Evolutionary conservation across 2,113 vertebrate species (phyloP).

Genomic region (Heptranchias perlo): DNA sequence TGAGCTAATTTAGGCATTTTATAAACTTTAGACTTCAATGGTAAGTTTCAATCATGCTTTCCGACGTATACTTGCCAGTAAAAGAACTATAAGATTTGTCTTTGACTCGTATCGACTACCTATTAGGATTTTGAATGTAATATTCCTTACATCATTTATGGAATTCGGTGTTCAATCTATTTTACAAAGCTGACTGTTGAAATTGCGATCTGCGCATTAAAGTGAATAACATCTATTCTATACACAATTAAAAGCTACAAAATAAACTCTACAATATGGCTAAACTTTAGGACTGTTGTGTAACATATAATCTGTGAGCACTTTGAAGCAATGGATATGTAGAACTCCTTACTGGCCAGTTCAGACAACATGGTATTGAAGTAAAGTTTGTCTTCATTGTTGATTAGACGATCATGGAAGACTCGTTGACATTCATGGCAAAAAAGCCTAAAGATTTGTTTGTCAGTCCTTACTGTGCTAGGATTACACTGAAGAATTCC

Average conservation of each 20-base stretch:
- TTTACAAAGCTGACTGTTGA: neutral
- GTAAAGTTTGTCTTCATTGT: conserved; percentile 70
- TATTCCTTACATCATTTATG: neutral
- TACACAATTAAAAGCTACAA: neutral
- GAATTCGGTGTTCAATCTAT: neutral
- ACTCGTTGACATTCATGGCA: conserved; percentile 76
- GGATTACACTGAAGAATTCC: conserved; percentile 71
- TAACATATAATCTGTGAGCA: neutral
- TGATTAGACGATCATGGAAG: conserved; percentile 75
- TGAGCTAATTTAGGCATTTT: no score
- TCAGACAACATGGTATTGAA: conserved; percentile 72
- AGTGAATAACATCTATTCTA: neutral
- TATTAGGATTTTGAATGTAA: neutral
- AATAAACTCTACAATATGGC: neutral
- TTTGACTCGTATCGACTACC: neutral
- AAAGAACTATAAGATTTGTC: no score
- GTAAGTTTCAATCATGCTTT: neutral
- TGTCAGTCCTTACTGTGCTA: conserved; percentile 61
- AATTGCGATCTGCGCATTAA: no score
- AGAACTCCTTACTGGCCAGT: conserved; percentile 65
- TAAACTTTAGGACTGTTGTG: neutral
- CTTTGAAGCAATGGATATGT: neutral
- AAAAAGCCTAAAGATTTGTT: conserved; percentile 72
- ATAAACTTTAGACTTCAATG: neutral
- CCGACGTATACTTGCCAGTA: neutral